A percentile compares a stretch with the other conserved stretches of the same genome.
Conservation (phyloP, 2,797 vertebrate genomes). For the Spea hammondii region DNA sequence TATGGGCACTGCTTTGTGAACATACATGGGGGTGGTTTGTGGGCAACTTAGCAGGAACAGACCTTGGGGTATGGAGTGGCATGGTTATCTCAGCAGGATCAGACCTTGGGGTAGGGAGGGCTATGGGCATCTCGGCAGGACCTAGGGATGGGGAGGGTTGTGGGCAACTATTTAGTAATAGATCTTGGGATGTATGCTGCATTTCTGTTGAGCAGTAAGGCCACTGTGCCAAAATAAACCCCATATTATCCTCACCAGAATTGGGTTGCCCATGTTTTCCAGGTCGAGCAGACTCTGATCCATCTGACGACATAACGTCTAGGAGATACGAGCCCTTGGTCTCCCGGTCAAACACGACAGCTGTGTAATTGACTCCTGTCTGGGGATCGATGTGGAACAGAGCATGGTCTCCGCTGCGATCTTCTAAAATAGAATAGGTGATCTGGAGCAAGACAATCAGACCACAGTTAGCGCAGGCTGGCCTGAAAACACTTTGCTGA, state of each 20-base stretch:
- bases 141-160: no score
- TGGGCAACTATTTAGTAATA: no score
- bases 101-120: neutral
- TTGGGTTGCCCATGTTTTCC: constrained; percentile 84
- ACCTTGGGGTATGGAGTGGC: no score
- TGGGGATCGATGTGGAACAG: constrained; percentile 77
- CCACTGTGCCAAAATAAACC: neutral
- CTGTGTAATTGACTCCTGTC: constrained; percentile 78
- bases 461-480: neutral
- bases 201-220: neutral
- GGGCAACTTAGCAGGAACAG: neutral
- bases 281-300: constrained; percentile 81
- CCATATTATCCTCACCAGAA: constrained; percentile 70
- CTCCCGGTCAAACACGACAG: constrained; percentile 83
- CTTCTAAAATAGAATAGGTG: constrained; percentile 81
- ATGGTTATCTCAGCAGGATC: neutral
- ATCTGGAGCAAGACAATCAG: constrained; percentile 65
- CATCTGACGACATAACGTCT: constrained; percentile 82
- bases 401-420: constrained; percentile 79
- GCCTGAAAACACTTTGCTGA: no score
- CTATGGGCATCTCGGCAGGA: neutral
- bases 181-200: no score
- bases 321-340: constrained; percentile 82
- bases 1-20: no score
- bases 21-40: no score